Conservation (phyloP, 2,888 invertebrate genomes). For the Noctua comes region DNA sequence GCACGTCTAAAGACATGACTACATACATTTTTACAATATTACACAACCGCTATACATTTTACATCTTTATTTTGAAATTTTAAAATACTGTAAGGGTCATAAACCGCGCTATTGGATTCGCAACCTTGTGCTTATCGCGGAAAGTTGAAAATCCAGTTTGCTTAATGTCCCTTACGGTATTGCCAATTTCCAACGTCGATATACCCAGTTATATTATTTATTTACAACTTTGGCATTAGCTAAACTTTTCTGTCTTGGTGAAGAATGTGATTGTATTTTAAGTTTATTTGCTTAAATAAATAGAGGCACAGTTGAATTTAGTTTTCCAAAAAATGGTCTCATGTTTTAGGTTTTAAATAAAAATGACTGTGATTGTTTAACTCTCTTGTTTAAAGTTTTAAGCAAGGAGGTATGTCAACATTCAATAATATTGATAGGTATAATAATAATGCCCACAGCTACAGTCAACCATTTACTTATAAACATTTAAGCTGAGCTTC, state of each 20-base stretch:
- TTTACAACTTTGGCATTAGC: conserved; percentile 89
- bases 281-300: conserved; percentile 15
- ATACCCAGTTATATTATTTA: conserved; percentile 69
- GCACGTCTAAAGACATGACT: conserved; percentile 67
- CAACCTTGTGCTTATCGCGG: background rate
- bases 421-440: background rate
- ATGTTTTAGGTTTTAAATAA: conserved; percentile 29
- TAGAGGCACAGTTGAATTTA: conserved; percentile 50
- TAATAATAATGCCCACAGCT: conserved; percentile 20
- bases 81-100: background rate
- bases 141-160: background rate
- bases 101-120: background rate
- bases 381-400: background rate
- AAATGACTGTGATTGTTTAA: background rate
- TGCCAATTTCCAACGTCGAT: conserved; percentile 10
- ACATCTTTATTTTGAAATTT: conserved; percentile 16
- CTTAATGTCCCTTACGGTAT: background rate
- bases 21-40: conserved; percentile 60
- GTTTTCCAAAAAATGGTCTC: conserved; percentile 36
- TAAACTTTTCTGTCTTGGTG: conserved; percentile 66
- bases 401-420: no score
- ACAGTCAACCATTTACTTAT: background rate
- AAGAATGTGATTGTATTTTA: conserved; percentile 41
- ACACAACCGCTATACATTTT: conserved; percentile 78
- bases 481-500: background rate